These are phyloP conservation scores for Muscicapa striata DNA, from an alignment of 2,797 vertebrate species.

Conservation along the genomic window DNA sequence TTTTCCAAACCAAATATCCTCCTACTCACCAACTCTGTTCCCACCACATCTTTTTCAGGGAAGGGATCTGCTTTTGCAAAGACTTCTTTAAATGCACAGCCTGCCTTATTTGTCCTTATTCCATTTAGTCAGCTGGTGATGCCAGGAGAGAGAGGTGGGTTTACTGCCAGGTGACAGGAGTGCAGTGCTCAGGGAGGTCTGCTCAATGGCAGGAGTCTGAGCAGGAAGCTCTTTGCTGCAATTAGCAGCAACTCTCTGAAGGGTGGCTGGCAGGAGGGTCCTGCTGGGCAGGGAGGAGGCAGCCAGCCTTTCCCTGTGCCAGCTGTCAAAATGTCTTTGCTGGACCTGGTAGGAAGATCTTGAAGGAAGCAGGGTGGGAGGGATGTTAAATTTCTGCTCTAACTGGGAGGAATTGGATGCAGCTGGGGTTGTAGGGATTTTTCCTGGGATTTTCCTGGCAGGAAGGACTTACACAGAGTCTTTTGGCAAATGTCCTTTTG, in stretches of 20 bases:
- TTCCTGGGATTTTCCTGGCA: neutral
- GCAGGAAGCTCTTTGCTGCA: constrained; percentile 8
- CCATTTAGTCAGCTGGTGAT: neutral
- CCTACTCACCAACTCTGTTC: neutral
- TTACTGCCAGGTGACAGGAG: neutral
- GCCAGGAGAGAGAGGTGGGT: neutral
- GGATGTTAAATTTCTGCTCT: neutral
- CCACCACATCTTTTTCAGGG: neutral
- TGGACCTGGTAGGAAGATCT: neutral
- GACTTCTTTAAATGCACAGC: neutral
- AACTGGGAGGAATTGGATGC: neutral
- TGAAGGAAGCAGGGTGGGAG: neutral
- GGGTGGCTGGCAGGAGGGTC: neutral
- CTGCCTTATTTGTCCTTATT: neutral
- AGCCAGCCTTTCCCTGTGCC: neutral
- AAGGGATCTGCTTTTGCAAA: neutral
- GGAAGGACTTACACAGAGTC: neutral
- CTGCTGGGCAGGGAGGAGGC: neutral
- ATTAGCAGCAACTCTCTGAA: neutral
- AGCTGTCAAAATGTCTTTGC: neutral
- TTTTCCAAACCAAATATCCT: neutral
- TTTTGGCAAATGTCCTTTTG: neutral
- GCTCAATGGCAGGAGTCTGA: neutral
- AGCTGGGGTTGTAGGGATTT: neutral
- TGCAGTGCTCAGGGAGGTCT: neutral